These are phyloP conservation scores for Cremastinae sp. DNA, from an alignment of 2,888 invertebrate species.

Conservation along the genomic window DNA sequence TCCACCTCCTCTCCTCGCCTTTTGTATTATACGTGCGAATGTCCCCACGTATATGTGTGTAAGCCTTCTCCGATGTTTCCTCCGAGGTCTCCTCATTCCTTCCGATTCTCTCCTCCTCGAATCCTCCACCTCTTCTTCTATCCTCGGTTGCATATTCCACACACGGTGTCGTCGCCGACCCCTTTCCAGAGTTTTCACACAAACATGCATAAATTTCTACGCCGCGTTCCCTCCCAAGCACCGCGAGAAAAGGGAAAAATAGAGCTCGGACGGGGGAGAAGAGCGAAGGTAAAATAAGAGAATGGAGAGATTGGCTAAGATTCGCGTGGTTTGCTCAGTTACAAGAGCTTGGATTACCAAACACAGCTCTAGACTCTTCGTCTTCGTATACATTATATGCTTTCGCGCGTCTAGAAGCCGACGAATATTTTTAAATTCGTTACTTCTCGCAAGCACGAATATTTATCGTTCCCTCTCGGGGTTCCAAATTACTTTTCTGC, in stretches of 20 bases:
- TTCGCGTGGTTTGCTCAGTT: constrained; percentile 23
- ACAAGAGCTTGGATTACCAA: constrained; percentile 25
- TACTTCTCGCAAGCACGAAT: no score
- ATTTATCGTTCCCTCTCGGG: no score
- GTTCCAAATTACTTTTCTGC: no score
- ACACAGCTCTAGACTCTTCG: no score
- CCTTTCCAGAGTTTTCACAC: constrained; percentile 38
- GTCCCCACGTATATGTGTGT: constrained; percentile 39
- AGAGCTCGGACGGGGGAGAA: not conserved
- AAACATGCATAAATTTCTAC: constrained; percentile 38
- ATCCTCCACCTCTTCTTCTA: constrained; percentile 22
- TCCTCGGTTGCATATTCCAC: constrained; percentile 11
- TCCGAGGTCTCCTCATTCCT: constrained; percentile 46
- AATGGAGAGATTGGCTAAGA: not conserved
- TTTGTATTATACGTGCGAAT: constrained; percentile 18
- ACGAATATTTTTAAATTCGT: no score
- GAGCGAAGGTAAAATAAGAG: no score
- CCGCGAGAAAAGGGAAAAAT: not conserved
- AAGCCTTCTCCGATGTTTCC: constrained; percentile 22
- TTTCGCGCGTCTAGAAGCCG: no score
- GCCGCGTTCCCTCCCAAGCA: not conserved
- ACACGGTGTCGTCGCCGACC: not conserved
- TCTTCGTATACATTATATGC: not conserved
- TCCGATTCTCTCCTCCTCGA: constrained; percentile 4
- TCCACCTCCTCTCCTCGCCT: constrained; percentile 18